phyloP scores from a whole-genome alignment of 2,113 vertebrate genomes.

The Agelaius phoeniceus region DNA sequence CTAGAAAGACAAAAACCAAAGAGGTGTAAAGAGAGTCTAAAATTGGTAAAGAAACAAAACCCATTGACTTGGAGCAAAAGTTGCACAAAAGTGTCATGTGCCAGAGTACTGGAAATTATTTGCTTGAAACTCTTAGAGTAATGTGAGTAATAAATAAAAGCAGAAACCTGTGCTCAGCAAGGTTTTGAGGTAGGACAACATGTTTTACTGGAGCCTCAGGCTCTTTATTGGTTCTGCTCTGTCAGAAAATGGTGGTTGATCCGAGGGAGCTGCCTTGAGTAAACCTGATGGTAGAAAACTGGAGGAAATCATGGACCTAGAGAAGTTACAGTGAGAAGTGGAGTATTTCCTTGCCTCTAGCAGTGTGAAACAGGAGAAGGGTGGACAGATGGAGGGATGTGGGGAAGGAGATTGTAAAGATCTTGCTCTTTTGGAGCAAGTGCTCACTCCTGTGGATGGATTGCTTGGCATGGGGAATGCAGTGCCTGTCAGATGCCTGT shows the following conservation, averaged over 20 bases:
- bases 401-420: background rate
- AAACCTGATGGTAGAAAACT: background rate
- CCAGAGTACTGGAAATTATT: background rate
- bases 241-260: background rate
- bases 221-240: background rate
- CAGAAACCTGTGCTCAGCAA: background rate
- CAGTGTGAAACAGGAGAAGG: background rate
- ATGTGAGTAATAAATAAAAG: background rate
- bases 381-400: background rate
- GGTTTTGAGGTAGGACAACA: background rate
- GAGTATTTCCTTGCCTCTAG: background rate
- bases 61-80: background rate
- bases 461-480: background rate
- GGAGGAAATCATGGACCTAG: background rate
- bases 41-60: background rate
- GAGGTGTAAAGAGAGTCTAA: background rate
- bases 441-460: background rate
- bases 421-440: background rate
- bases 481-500: background rate
- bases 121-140: background rate
- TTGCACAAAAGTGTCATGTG: background rate
- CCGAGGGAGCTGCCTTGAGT: background rate
- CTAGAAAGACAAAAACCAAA: background rate
- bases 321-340: background rate
- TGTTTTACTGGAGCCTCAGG: background rate